Conservation (phyloP, 2,888 invertebrate genomes). For the Chrysina gloriosa region DNA sequence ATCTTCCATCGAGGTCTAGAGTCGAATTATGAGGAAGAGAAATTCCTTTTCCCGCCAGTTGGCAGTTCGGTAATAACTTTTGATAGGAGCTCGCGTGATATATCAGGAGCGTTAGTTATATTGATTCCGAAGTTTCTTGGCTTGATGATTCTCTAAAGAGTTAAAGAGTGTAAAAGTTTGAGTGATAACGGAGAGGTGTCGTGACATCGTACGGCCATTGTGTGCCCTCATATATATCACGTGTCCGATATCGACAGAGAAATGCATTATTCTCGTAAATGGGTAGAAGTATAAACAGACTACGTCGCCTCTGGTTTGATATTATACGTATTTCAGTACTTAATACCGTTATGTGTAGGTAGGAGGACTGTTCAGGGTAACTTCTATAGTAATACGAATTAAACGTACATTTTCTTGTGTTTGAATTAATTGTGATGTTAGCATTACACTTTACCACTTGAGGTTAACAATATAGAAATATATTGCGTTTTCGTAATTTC, state of each 20-base stretch:
- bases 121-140: conserved; percentile 62
- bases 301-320: not conserved
- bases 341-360: too few relatives aligned
- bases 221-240: conserved; percentile 58
- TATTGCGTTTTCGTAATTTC: too few relatives aligned
- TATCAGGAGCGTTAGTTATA: conserved; percentile 53
- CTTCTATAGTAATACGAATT: too few relatives aligned
- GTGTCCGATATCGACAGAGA: conserved; percentile 46
- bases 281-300: not conserved
- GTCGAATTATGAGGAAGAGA: not conserved
- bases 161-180: conserved; percentile 63
- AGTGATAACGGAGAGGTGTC: conserved; percentile 59
- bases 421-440: too few relatives aligned
- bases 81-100: conserved; percentile 39
- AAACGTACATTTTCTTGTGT: too few relatives aligned
- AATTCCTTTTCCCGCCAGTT: conserved; percentile 13
- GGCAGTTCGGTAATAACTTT: conserved; percentile 43
- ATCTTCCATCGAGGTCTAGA: not conserved
- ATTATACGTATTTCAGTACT: too few relatives aligned
- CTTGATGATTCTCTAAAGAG: conserved; percentile 64
- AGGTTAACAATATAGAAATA: too few relatives aligned
- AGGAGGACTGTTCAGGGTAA: too few relatives aligned
- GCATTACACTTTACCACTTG: too few relatives aligned
- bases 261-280: conserved; percentile 36
- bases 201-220: conserved; percentile 57